A percentile compares a stretch with the other conserved stretches of the same genome.
These are phyloP conservation scores for Drosophila parthenogenetica DNA, from an alignment of 2,888 invertebrate genomes.

Conservation along the genomic window DNA sequence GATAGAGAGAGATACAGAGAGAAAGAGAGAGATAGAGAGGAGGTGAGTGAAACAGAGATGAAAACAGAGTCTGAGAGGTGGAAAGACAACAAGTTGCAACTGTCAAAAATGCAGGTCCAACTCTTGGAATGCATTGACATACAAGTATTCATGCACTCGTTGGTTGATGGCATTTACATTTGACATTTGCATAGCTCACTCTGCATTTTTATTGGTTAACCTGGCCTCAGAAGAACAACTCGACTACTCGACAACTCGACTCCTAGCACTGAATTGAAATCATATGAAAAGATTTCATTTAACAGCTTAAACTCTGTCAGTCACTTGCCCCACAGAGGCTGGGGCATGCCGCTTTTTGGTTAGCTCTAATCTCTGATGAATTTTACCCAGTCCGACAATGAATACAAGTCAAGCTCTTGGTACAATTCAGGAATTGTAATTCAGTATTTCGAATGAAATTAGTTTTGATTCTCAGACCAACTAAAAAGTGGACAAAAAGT, in stretches of 20 bases:
- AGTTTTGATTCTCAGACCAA: constrained; percentile 61
- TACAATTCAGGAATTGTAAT: constrained; percentile 17
- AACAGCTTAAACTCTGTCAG: constrained; percentile 56
- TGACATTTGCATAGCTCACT: constrained; percentile 71
- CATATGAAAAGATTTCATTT: constrained; percentile 63
- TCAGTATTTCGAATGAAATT: constrained; percentile 57
- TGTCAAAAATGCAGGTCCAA: constrained; percentile 70
- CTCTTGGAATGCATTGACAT: constrained; percentile 66
- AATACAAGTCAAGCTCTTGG: constrained; percentile 2
- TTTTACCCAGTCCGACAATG: constrained; percentile 6
- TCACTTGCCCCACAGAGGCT: constrained; percentile 21
- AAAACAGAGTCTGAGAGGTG: not conserved
- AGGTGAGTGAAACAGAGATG: not conserved
- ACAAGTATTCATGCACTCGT: constrained; percentile 62
- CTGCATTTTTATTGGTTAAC: constrained; percentile 70
- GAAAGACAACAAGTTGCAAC: constrained; percentile 62
- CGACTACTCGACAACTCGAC: constrained; percentile 10
- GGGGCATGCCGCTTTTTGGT: constrained; percentile 25
- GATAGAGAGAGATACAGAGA: not conserved
- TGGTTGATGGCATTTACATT: constrained; percentile 68
- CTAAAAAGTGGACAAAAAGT: constrained; percentile 23
- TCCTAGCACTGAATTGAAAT: constrained; percentile 2
- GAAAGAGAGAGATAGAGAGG: not conserved
- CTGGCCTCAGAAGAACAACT: constrained; percentile 21
- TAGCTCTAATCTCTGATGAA: constrained; percentile 43